These are phyloP conservation scores for Drosophila multiciliata DNA, from an alignment of 2,888 invertebrate genomes.

Conservation along the genomic window DNA sequence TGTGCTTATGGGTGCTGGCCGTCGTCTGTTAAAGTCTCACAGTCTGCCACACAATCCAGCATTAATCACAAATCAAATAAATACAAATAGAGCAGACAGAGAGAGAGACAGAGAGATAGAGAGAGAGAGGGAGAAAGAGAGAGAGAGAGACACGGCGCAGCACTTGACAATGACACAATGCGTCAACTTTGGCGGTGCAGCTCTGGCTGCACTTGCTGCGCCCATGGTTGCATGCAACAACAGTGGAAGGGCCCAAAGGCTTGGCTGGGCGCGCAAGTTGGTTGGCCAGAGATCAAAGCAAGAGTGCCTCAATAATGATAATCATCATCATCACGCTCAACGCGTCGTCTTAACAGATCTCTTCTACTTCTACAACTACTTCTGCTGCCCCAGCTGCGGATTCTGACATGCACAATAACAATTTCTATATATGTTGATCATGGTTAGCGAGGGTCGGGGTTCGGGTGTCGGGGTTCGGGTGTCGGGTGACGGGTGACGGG, in stretches of 20 bases:
- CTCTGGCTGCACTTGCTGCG: conserved; percentile 71
- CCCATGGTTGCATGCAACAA: conserved; percentile 37
- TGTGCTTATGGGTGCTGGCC: conserved; percentile 1
- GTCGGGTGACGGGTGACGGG: background rate
- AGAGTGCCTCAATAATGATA: conserved; percentile 80
- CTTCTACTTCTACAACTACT: conserved; percentile 25
- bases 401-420: conserved; percentile 57
- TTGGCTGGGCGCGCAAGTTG: conserved; percentile 36
- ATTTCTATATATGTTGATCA: conserved; percentile 41
- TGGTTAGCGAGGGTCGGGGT: background rate
- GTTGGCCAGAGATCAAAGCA: conserved; percentile 69
- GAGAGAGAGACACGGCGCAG: conserved; percentile 47
- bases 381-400: conserved; percentile 31
- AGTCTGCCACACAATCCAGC: conserved; percentile 55
- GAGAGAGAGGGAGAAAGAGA: background rate
- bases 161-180: conserved; percentile 77
- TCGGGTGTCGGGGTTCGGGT: background rate
- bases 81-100: conserved; percentile 66
- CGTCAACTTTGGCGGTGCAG: conserved; percentile 75
- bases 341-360: conserved; percentile 45
- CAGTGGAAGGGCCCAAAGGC: conserved; percentile 17
- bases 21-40: conserved; percentile 40
- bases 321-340: conserved; percentile 66
- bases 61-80: conserved; percentile 74
- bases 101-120: background rate